Evolutionary conservation across 2,888 invertebrate genomes (phyloP).

Genomic region (Phoronis australis): DNA sequence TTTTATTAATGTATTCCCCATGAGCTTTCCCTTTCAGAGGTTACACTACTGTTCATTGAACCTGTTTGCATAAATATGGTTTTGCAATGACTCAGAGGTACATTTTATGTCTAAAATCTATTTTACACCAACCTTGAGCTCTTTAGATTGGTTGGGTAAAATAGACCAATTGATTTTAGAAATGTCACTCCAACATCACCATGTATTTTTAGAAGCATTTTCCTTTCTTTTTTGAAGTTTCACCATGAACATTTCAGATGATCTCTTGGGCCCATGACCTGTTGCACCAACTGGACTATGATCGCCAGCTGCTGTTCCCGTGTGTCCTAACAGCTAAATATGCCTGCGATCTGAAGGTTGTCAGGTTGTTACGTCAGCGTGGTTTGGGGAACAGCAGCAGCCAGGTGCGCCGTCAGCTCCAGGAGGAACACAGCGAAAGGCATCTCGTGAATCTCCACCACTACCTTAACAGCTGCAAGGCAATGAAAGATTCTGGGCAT

Average conservation of each 20-base stretch:
- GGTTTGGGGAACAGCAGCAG: constrained; percentile 19
- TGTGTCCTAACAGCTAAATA: constrained; percentile 16
- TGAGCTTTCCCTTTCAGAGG: too few relatives aligned
- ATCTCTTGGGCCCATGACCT: constrained; percentile 16
- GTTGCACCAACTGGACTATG: constrained; percentile 18
- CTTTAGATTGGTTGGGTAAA: too few relatives aligned
- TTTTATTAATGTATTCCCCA: too few relatives aligned
- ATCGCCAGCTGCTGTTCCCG: constrained; percentile 16
- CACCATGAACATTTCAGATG: constrained; percentile 1
- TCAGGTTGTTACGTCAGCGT: constrained; percentile 15
- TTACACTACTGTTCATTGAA: too few relatives aligned
- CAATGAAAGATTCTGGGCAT: constrained; percentile 5
- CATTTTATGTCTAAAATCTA: too few relatives aligned
- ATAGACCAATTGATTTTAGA: too few relatives aligned
- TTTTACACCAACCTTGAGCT: too few relatives aligned
- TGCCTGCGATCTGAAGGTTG: constrained; percentile 17
- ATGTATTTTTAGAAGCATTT: too few relatives aligned
- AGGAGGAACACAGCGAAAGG: constrained; percentile 17
- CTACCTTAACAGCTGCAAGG: constrained; percentile 14
- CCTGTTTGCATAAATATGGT: too few relatives aligned
- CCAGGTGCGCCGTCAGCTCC: constrained; percentile 4
- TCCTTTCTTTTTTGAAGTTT: too few relatives aligned
- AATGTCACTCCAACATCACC: too few relatives aligned
- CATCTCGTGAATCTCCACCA: constrained; percentile 9
- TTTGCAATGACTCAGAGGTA: too few relatives aligned